Evolutionary conservation across 2,797 vertebrate species (phyloP).

Genomic region (Channa striata): DNA sequence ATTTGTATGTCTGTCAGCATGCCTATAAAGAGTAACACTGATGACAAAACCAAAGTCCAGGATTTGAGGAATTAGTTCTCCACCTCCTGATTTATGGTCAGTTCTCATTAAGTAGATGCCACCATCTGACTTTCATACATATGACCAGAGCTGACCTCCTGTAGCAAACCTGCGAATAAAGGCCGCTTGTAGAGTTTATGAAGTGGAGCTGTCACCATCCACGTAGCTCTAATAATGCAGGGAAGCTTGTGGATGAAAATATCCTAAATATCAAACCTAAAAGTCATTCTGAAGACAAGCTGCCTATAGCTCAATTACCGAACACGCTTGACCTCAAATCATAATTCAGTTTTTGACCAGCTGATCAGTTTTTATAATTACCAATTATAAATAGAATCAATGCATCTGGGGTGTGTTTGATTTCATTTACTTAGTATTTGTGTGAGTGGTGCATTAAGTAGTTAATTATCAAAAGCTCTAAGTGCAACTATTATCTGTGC

Average conservation of each 20-base stretch:
- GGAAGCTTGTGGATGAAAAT: background rate
- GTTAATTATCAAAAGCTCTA: no score
- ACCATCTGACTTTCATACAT: background rate
- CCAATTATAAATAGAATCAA: no score
- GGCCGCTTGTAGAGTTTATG: background rate
- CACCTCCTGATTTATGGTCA: background rate
- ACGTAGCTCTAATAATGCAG: no score
- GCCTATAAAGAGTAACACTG: no score
- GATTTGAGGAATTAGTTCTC: background rate
- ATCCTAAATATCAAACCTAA: background rate
- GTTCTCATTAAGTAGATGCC: background rate
- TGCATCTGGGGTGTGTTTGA: no score
- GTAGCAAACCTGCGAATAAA: background rate
- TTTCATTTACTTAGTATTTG: no score
- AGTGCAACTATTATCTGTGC: no score
- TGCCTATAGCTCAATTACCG: background rate
- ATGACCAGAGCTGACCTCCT: background rate
- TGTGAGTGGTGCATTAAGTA: no score
- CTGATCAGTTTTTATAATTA: no score
- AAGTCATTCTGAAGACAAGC: background rate
- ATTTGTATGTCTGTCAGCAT: background rate
- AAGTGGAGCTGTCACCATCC: no score
- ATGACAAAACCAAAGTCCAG: background rate
- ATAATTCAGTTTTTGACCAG: no score
- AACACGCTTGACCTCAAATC: no score